Evolutionary conservation across 2,888 invertebrate genomes (phyloP), one percentile per base, ranked within the genome.

Genomic region (Heliconius sara): DNA sequence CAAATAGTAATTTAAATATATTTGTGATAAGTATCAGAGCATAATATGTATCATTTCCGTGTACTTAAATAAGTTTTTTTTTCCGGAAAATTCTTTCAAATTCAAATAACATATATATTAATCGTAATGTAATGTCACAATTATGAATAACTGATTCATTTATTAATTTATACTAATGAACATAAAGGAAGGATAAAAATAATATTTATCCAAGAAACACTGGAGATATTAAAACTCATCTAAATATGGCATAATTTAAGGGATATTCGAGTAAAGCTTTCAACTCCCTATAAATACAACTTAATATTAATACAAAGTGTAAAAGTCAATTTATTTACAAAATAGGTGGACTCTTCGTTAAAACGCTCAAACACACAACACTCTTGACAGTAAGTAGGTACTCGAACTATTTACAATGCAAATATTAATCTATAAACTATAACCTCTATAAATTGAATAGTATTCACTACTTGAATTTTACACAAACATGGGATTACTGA

Each of bases 321-420:
- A 94, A 93, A 94, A 94, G 90, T 91, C 92, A 92, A 92, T 90
- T 89, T 93, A 95, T 93, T 93, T 95, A 95, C 94, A 95, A 93
- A 93, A 93, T 94, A 95, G 95, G 95, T 95, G 95, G 95, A 94
- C 92, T 93, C 91, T 95, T 95, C 94, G 93, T 93, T 92, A 91
- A 90, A 93, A 92, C 90, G 89, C 88, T 90, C 90, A 90, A 92
- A 91, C 93, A 93, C 94, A 89, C 93, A 90, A 90, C 89, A 90
- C 90, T 88, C 85, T 87, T 90, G 87, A 84, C 83, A 81, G 84
- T 43, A 43, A 68, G 25, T 68, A 68, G 43, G 68, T 80, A 83
- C 78, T 66, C 88, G 83, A 90, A 89, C 60, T 88, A 90, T 84
- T 84, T 84, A 86, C 85, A 85, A 79, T 75, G 80, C 80, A 80